Percentiles rank a stretch among this genome's conserved stretches.
Conservation (phyloP, 2,113 vertebrate species). For the Trichechus manatus region DNA sequence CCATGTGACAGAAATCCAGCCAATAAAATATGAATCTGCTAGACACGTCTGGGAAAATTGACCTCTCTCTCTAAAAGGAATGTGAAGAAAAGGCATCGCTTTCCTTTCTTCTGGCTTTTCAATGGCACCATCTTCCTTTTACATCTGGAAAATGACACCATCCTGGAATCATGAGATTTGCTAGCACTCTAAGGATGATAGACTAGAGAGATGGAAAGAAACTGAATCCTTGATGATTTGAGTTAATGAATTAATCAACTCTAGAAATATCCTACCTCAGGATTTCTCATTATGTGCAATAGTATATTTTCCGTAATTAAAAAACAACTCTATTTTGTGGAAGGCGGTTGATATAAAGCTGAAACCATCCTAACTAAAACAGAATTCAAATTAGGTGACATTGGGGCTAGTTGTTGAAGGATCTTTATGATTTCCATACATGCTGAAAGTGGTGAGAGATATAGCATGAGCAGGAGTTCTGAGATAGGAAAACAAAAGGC, state of each 20-base stretch:
- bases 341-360: neutral
- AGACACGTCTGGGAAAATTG: neutral
- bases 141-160: neutral
- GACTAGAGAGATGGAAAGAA: neutral
- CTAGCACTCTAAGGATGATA: neutral
- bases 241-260: neutral
- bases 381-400: neutral
- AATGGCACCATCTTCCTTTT: neutral
- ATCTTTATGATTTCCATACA: neutral
- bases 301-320: neutral
- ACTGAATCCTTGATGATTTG: neutral
- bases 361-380: neutral
- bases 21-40: neutral
- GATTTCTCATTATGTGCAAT: neutral
- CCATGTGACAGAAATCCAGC: neutral
- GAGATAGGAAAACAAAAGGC: neutral
- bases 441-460: neutral
- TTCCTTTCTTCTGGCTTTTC: neutral
- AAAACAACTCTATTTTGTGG: neutral
- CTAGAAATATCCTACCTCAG: neutral
- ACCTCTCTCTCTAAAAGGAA: neutral
- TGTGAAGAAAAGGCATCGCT: neutral
- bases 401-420: neutral
- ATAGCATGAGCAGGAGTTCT: rapidly evolving
- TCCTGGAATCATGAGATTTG: neutral